Evolutionary conservation across 2,113 vertebrate genomes (phyloP).

Genomic region (Recurvirostra avosetta): DNA sequence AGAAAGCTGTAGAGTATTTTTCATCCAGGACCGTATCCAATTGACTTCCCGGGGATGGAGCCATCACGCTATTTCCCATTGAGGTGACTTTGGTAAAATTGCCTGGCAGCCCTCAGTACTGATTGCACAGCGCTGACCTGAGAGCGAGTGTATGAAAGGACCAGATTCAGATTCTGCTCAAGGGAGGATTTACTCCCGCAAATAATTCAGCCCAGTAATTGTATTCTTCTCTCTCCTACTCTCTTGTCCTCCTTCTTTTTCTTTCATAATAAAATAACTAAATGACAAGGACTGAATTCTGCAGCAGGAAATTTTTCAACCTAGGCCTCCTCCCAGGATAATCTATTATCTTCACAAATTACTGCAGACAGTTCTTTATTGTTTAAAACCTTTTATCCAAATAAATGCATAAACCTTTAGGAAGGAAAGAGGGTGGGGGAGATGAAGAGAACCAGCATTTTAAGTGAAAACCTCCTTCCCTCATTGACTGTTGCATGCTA

Average conservation of each 20-base stretch:
- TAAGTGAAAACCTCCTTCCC: conserved; percentile 11
- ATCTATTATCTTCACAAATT: conserved; percentile 54
- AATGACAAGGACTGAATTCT: conserved; percentile 22
- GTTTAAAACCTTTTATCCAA: conserved; percentile 65
- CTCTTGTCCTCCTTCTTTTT: neutral
- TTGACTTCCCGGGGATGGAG: neutral
- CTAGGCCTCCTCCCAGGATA: conserved; percentile 38
- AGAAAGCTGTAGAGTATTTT: neutral
- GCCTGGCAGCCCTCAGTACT: neutral
- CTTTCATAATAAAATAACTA: conserved; percentile 12
- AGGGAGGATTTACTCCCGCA: neutral
- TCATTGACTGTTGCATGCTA: neutral
- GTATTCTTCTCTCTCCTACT: neutral
- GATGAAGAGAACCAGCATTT: neutral
- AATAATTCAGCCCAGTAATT: neutral
- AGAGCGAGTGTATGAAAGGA: neutral
- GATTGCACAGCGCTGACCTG: neutral
- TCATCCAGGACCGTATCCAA: neutral
- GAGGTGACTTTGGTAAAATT: neutral
- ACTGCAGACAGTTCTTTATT: conserved; percentile 52
- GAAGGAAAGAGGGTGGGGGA: neutral
- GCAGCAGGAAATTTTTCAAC: neutral
- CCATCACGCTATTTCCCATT: neutral
- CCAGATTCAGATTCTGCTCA: neutral
- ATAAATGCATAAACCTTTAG: conserved; percentile 48